phyloP scores from a whole-genome alignment of 2,113 vertebrate genomes.

The Mesoclemmys tuberculata region DNA sequence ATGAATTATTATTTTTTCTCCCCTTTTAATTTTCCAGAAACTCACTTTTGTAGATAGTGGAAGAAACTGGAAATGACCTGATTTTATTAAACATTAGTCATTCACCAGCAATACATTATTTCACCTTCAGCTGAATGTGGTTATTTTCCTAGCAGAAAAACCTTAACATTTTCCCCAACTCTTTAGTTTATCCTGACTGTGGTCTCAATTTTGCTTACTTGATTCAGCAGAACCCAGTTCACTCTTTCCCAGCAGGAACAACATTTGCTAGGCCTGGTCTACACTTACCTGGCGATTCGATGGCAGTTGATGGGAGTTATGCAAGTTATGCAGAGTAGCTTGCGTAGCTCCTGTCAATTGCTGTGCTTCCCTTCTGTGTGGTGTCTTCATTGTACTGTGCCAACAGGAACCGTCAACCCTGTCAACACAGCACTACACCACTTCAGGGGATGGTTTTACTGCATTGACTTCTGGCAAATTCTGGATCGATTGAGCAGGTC shows the following conservation, averaged over 20 bases:
- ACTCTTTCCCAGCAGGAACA: not conserved
- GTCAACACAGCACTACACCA: no score
- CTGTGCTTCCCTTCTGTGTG: no score
- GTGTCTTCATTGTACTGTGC: no score
- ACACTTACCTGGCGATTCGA: no score
- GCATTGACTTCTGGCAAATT: no score
- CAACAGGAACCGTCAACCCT: no score
- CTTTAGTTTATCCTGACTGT: not conserved
- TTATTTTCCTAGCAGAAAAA: not conserved
- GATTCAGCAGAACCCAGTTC: not conserved
- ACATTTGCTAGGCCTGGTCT: not conserved
- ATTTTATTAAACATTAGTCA: not conserved
- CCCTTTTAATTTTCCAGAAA: constrained; percentile 1
- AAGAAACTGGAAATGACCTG: not conserved
- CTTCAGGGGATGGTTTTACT: no score
- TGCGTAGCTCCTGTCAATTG: no score
- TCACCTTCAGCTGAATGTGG: not conserved
- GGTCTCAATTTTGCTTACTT: not conserved
- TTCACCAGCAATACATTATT: not conserved
- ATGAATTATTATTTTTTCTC: not conserved
- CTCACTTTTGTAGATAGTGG: not conserved
- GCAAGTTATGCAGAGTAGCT: no score
- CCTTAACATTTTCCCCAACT: not conserved
- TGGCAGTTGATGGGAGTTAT: no score
- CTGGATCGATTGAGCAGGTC: no score